These are phyloP conservation scores for Panulirus ornatus DNA, from an alignment of 1,140 invertebrate genomes.

Conservation along the genomic window DNA sequence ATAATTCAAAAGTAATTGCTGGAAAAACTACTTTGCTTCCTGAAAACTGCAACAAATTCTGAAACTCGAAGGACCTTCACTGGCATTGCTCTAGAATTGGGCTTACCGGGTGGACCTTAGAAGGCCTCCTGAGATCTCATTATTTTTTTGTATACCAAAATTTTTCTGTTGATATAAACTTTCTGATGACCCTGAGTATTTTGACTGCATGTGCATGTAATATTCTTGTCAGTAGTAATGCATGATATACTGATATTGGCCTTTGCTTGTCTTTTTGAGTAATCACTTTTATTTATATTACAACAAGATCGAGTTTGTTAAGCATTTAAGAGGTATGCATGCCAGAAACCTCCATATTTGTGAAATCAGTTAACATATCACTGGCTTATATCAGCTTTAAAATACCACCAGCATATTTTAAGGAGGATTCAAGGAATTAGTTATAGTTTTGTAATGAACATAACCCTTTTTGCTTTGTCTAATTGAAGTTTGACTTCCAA, in stretches of 20 bases:
- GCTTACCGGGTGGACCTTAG: too few relatives aligned
- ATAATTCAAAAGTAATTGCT: too few relatives aligned
- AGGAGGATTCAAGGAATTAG: neutral
- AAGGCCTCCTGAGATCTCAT: too few relatives aligned
- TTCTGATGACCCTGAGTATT: too few relatives aligned
- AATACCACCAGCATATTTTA: constrained; percentile 1
- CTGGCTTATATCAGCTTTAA: neutral
- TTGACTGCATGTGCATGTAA: neutral
- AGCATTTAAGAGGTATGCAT: neutral
- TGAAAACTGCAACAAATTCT: too few relatives aligned
- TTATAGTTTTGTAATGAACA: too few relatives aligned
- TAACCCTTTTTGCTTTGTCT: neutral
- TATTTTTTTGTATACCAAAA: too few relatives aligned
- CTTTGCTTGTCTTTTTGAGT: neutral
- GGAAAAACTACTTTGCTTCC: too few relatives aligned
- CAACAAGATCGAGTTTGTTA: too few relatives aligned
- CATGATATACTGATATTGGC: neutral
- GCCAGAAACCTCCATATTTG: neutral
- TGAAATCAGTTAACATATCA: neutral
- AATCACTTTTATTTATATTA: neutral
- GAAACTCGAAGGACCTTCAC: too few relatives aligned
- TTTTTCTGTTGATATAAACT: too few relatives aligned
- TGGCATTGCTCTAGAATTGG: too few relatives aligned
- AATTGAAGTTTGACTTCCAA: neutral
- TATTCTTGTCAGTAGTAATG: neutral